Conservation (phyloP, 2,888 invertebrate genomes). For the Timandra comae region DNA sequence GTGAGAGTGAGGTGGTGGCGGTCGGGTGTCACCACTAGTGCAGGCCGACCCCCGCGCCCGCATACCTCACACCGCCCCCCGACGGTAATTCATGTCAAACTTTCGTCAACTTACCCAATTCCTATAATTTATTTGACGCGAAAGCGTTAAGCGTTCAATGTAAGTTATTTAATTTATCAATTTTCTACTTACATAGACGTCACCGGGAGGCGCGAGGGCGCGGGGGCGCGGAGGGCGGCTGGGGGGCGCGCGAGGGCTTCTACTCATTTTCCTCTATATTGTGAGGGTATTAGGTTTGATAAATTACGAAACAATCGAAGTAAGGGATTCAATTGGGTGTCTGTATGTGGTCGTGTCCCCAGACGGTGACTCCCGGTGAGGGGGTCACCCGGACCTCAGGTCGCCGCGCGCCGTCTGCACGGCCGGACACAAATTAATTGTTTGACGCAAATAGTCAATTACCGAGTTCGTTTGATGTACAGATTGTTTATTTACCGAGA, state of each 20-base stretch:
- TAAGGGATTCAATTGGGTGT: too few species aligned
- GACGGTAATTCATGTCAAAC: slow-evolving; percentile 29
- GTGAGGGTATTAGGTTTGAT: neutral
- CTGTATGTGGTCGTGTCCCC: too few species aligned
- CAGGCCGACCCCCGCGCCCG: neutral
- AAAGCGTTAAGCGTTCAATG: slow-evolving; percentile 21
- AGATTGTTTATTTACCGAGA: too few species aligned
- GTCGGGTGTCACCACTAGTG: too few species aligned
- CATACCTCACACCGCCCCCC: slow-evolving; percentile 7
- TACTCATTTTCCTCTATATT: slow-evolving; percentile 1
- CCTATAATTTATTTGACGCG: slow-evolving; percentile 30
- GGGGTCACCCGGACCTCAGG: too few species aligned
- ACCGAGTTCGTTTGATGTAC: too few species aligned
- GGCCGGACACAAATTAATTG: too few species aligned
- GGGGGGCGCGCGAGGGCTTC: slow-evolving; percentile 1
- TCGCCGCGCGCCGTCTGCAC: too few species aligned
- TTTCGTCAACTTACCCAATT: slow-evolving; percentile 23
- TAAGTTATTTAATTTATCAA: slow-evolving; percentile 34
- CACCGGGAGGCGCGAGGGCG: neutral
- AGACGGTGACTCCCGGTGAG: too few species aligned
- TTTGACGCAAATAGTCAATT: too few species aligned
- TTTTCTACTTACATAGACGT: slow-evolving; percentile 11
- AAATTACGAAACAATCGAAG: too few species aligned
- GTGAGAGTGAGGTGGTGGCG: too few species aligned
- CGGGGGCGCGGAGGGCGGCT: neutral